A percentile compares a stretch with the other conserved stretches of the same genome.
These are phyloP conservation scores for Allygus modestus DNA, from an alignment of 2,888 invertebrate genomes.

Conservation along the genomic window DNA sequence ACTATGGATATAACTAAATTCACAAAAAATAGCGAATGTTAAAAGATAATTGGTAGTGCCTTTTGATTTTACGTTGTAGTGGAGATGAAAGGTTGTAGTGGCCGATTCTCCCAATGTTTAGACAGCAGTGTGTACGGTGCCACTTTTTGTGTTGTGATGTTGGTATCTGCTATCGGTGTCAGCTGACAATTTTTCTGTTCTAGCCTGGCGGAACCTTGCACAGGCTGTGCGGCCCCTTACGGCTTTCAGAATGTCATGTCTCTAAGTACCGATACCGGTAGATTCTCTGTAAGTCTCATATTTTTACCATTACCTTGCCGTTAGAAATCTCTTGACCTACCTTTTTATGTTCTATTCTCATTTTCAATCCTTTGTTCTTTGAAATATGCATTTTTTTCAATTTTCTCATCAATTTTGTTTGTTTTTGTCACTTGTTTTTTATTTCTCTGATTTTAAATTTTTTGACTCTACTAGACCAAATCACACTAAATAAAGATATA, in stretches of 20 bases:
- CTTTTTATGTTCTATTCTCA: conserved; percentile 14
- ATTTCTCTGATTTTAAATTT: conserved; percentile 14
- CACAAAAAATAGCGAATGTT: too few relatives aligned
- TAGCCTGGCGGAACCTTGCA: conserved; percentile 85
- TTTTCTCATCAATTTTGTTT: conserved; percentile 68
- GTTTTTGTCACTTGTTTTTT: conserved; percentile 60
- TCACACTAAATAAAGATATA: too few relatives aligned
- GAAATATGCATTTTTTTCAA: background rate
- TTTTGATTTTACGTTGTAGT: too few relatives aligned
- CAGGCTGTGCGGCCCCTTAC: conserved; percentile 95
- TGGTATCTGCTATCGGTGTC: conserved; percentile 39
- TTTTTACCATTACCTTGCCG: background rate
- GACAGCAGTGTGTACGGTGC: conserved; percentile 13
- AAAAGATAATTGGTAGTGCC: too few relatives aligned
- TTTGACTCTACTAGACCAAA: too few relatives aligned
- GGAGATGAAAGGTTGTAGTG: too few relatives aligned
- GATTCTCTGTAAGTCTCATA: conserved; percentile 89
- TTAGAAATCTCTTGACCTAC: conserved; percentile 39
- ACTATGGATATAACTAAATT: too few relatives aligned
- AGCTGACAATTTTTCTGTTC: conserved; percentile 43
- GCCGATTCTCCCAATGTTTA: background rate
- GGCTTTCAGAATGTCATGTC: conserved; percentile 97
- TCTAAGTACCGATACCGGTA: conserved; percentile 88
- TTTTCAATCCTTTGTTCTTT: conserved; percentile 3
- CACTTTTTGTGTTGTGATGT: conserved; percentile 7